phyloP scores from a whole-genome alignment of 2,888 invertebrate species.

The Drosophila sordidula region DNA sequence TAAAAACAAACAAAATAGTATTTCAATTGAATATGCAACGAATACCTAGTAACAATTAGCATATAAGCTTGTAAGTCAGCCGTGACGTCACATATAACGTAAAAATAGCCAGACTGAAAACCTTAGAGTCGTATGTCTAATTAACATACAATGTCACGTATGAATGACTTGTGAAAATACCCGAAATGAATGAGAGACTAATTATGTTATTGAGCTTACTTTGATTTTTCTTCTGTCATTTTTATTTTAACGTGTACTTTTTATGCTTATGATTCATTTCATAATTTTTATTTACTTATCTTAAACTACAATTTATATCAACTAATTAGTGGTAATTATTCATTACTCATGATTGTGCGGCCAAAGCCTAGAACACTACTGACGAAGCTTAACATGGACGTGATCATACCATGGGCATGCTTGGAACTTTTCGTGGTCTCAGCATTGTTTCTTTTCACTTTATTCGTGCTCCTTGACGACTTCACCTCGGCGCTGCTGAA shows the following conservation, averaged over 20 bases:
- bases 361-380: slow-evolving; percentile 57
- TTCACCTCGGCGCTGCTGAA: slow-evolving; percentile 61
- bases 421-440: slow-evolving; percentile 58
- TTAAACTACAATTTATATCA: not conserved
- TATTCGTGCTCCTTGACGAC: slow-evolving; percentile 19
- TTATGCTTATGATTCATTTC: not conserved
- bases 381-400: slow-evolving; percentile 65
- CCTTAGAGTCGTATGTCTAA: not conserved
- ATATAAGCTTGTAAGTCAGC: slow-evolving; percentile 1
- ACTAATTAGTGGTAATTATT: slow-evolving; percentile 18
- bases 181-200: not conserved
- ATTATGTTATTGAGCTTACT: no score
- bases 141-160: slow-evolving; percentile 9
- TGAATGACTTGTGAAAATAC: slow-evolving; percentile 15
- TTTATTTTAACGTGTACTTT: not conserved
- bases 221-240: no score
- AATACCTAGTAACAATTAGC: slow-evolving; percentile 16
- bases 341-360: slow-evolving; percentile 45
- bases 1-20: slow-evolving; percentile 23
- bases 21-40: not conserved
- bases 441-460: slow-evolving; percentile 4
- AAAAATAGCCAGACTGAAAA: not conserved
- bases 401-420: slow-evolving; percentile 71
- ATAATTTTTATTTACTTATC: not conserved
- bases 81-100: slow-evolving; percentile 22